phyloP scores from a whole-genome alignment of 2,113 vertebrate genomes.

The Picathartes gymnocephalus region DNA sequence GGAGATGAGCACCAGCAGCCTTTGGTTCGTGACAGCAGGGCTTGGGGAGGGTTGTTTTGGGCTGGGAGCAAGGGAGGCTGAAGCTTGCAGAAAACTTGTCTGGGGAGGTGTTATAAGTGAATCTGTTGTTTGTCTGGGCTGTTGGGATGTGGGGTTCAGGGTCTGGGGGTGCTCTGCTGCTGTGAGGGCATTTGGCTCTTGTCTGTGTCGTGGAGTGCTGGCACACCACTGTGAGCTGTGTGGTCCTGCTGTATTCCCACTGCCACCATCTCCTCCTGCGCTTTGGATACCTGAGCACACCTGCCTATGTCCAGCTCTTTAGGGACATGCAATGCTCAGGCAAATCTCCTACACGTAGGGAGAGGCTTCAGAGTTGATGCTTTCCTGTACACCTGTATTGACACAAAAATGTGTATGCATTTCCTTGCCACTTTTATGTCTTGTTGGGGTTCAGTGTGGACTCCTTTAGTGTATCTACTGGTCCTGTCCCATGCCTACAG shows the following conservation, averaged over 20 bases:
- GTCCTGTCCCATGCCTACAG: neutral
- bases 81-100: rapidly evolving
- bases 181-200: rapidly evolving
- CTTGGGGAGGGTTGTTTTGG: neutral
- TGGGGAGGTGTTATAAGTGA: neutral
- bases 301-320: rapidly evolving
- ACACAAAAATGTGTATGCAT: rapidly evolving
- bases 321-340: neutral
- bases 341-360: neutral
- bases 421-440: neutral
- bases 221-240: rapidly evolving
- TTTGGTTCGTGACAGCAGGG: rapidly evolving
- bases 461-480: neutral
- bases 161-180: neutral
- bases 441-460: neutral
- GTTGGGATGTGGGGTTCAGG: rapidly evolving
- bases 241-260: rapidly evolving
- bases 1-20: rapidly evolving
- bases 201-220: rapidly evolving
- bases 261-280: rapidly evolving
- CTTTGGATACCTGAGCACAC: neutral
- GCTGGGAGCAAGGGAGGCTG: neutral
- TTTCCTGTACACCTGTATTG: rapidly evolving
- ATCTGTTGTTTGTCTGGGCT: neutral
- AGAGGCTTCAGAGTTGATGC: neutral